Evolutionary conservation across 2,888 invertebrate genomes (phyloP), one percentile per base, ranked within the genome.

Genomic region (Beris morrisii): DNA sequence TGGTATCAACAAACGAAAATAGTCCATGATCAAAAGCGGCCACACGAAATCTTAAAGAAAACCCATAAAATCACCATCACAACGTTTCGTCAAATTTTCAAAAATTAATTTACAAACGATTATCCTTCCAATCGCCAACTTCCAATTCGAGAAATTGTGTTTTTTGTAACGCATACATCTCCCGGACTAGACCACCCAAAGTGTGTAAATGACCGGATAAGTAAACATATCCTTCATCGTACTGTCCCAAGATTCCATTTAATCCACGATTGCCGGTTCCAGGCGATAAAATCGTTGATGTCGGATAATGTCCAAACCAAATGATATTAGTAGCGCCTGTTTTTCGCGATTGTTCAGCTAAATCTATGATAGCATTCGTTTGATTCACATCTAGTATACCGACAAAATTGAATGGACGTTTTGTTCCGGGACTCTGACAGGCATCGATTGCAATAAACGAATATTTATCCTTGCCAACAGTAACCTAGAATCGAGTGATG

Each of bases 241-340:
- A 83, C 69, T 83, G 83, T 12, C 87, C 87, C 71, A 88, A 86
- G 44, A 89, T 74, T 50, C 84, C 76, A 52, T 88, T 80, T 13
- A 88, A 72, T 66, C 83, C 78, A n/a, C 83, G 75, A 71, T 79
- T 79, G 32, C 85, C 82, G 1, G 82, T 78, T 44, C 78, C 76
- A 11, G 87, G 79, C 1, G 89, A 82, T 48, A 92, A 79, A 73
- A 95, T 91, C 72, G 92, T 90, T 4, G 95, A 94, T 22, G 94
- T 92, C 4, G 96, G 95, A 80, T 95, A 95, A 79, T 96, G 96
- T 3, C 93, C 95, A 82, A 94, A 95, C 86, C 89, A 90, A 69
- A 92, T 80, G 2, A 88, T 88, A 72, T 86, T 84, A 75, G 88
- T 86, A 68, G 83, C 83, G 65, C 79, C 77, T 28, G 73, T 77